Percentiles rank a stretch among this genome's conserved stretches.
Evolutionary conservation across 2,797 vertebrate species (phyloP).

Genomic region (Enteromius unitaeniatus): DNA sequence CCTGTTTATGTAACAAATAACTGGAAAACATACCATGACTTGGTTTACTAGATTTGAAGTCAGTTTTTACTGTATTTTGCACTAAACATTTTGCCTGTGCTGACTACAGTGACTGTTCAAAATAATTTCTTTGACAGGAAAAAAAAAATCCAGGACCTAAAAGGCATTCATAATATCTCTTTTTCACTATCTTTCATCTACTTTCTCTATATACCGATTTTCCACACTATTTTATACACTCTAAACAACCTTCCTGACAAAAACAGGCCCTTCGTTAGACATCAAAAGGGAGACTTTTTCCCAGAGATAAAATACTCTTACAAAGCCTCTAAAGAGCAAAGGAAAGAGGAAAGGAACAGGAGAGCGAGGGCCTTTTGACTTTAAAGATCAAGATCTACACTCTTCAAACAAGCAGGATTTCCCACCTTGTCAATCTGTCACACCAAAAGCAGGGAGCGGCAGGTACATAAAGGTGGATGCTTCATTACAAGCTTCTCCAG

Average conservation of each 20-base stretch:
- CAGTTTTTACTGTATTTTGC: not conserved
- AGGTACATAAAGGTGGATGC: slow-evolving; percentile 13
- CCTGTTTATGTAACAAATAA: not conserved
- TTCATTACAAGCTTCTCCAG: slow-evolving; percentile 24
- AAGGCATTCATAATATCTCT: not conserved
- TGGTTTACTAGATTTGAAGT: not conserved
- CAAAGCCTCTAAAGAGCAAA: slow-evolving; percentile 28
- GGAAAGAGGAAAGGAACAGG: slow-evolving; percentile 28
- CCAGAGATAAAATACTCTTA: slow-evolving; percentile 22
- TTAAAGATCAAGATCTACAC: slow-evolving; percentile 46
- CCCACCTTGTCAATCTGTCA: slow-evolving; percentile 42
- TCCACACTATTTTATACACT: slow-evolving; percentile 12
- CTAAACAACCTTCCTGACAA: slow-evolving; percentile 44
- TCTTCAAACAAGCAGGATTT: slow-evolving; percentile 49
- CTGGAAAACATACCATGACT: not conserved
- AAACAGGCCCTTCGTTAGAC: slow-evolving; percentile 18
- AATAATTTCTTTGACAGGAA: not conserved
- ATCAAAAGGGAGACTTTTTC: slow-evolving; percentile 30
- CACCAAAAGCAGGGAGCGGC: not conserved
- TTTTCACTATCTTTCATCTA: not conserved
- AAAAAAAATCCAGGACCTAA: not conserved
- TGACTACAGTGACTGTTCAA: not conserved
- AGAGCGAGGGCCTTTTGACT: slow-evolving; percentile 47
- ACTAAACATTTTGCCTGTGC: not conserved
- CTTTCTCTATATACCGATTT: slow-evolving; percentile 2